Percentiles rank a stretch among this genome's conserved stretches.
phyloP scores from a whole-genome alignment of 2,888 invertebrate genomes.

The Drosophila planitibia region DNA sequence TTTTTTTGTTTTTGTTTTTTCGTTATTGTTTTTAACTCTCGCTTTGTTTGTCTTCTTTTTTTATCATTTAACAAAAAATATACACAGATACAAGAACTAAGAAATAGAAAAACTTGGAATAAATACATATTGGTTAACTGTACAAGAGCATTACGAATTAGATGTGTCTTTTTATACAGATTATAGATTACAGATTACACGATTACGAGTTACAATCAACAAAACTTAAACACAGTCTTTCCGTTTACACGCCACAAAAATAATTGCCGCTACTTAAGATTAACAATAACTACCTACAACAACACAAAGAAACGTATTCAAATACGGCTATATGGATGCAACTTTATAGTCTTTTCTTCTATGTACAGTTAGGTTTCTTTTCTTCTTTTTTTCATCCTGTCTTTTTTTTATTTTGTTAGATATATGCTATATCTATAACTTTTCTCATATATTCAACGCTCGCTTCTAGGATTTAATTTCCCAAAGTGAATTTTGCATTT shows the following conservation, averaged over 20 bases:
- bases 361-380: slow-evolving; percentile 45
- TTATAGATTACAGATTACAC: slow-evolving; percentile 21
- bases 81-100: slow-evolving; percentile 67
- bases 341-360: slow-evolving; percentile 16
- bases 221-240: slow-evolving; percentile 82
- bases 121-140: slow-evolving; percentile 62
- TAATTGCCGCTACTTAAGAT: slow-evolving; percentile 81
- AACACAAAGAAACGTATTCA: slow-evolving; percentile 35
- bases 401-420: slow-evolving; percentile 23
- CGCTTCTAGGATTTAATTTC: background rate
- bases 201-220: slow-evolving; percentile 51
- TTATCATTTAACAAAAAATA: slow-evolving; percentile 65
- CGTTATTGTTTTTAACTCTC: slow-evolving; percentile 37
- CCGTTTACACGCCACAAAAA: slow-evolving; percentile 75
- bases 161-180: slow-evolving; percentile 15
- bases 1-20: slow-evolving; percentile 5
- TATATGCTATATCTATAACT: slow-evolving; percentile 20
- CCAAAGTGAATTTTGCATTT: background rate
- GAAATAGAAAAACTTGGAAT: slow-evolving; percentile 61
- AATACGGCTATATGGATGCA: slow-evolving; percentile 13
- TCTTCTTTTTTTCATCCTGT: background rate
- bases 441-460: slow-evolving; percentile 7
- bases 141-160: slow-evolving; percentile 56
- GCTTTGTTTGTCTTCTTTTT: slow-evolving; percentile 15
- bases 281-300: slow-evolving; percentile 61